Evolutionary conservation across 2,888 invertebrate species (phyloP), one percentile per base, ranked within the genome.

Genomic region (Microplitis manilae): DNA sequence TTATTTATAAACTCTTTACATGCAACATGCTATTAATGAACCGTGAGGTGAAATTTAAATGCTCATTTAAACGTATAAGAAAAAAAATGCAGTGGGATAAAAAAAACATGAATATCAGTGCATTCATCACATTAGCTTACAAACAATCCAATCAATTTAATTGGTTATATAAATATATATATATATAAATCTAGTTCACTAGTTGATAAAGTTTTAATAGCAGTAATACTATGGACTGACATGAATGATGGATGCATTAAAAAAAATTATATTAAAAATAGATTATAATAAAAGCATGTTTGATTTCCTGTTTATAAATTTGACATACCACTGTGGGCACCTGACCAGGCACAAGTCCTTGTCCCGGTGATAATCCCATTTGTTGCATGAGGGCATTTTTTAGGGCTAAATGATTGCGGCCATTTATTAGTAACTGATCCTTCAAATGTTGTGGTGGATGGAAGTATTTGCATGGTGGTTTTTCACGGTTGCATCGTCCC

Each of bases 401-500:
- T 91, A 99, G 93, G 89, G 99, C 98, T 92, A 99, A 94, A 93
- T 99, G 99, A 94, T 99, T 99, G 90, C 98, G 94, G 85, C 99
- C 99, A 93, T 99, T 99, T 93, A 99, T 98, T 91, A 99, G 93
- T 91, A 99, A 94, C 94, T 99, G 99, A 93, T 99, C 99, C 93
- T 99, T 98, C 89, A 99, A 94, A 92, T 99, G 99, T 92, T 99
- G 99, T 86, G 99, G 99, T 86, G 99, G 99, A 93, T 99, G 99
- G 93, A 99, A 98, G 93, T 99, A 99, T 94, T 99, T 99, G 96
- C 99, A 99, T 88, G 99, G 99, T 84, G 99, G 99, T 91, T 99
- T 99, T 92, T 99, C 99, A 89, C 99, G 95, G 91, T 99, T 99
- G 94, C 99, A 99, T 92, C 99, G 98, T 90, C 99, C 99, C 99